phyloP scores from a whole-genome alignment of 2,888 invertebrate genomes.

The Acleris emargana region DNA sequence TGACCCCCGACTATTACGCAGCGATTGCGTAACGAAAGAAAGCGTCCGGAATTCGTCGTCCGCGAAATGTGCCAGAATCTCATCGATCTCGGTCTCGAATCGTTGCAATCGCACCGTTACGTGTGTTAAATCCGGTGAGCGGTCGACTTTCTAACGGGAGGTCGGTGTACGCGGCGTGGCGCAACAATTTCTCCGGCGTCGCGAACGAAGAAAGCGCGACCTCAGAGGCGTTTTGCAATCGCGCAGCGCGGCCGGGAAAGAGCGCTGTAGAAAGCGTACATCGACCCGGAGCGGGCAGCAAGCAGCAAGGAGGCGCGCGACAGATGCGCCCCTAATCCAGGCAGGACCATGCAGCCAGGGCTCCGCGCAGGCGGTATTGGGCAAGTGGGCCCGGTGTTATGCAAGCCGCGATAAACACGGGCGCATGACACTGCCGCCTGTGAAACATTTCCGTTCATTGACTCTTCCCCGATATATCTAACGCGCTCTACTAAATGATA shows the following conservation, averaged over 20 bases:
- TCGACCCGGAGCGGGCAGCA: constrained; percentile 52
- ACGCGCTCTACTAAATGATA: constrained; percentile 58
- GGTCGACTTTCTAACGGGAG: constrained; percentile 83
- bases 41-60: constrained; percentile 75
- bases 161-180: constrained; percentile 81
- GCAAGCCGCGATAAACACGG: constrained; percentile 75
- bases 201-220: constrained; percentile 84
- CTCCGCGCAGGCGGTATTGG: constrained; percentile 59
- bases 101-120: constrained; percentile 81
- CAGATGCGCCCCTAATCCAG: constrained; percentile 62
- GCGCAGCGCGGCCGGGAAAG: constrained; percentile 61
- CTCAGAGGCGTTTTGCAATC: constrained; percentile 81
- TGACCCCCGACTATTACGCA: constrained; percentile 73
- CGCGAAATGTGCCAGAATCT: constrained; percentile 78
- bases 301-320: constrained; percentile 58
- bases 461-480: constrained; percentile 78
- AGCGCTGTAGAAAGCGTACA: constrained; percentile 73
- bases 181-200: constrained; percentile 83
- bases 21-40: constrained; percentile 80
- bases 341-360: constrained; percentile 53
- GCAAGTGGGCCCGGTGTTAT: constrained; percentile 71
- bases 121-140: constrained; percentile 81
- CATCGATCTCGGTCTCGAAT: constrained; percentile 74
- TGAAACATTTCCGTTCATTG: constrained; percentile 83
- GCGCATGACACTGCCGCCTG: constrained; percentile 75